These are phyloP conservation scores for Nesometra sesokonis DNA, from an alignment of 35 echinoderm and acorn worm genomes.

Conservation along the genomic window DNA sequence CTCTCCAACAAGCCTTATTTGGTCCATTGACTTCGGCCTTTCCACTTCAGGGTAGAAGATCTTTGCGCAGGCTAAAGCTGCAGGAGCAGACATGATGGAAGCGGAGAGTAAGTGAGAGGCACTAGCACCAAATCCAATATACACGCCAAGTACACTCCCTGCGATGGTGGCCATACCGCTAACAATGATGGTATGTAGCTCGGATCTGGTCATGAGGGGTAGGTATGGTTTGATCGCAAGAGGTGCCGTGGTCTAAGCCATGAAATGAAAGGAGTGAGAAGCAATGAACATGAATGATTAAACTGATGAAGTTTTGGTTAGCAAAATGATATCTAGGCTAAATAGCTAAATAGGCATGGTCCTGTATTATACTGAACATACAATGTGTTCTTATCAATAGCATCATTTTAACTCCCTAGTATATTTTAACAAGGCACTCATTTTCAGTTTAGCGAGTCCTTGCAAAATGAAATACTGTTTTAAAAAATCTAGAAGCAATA, in stretches of 20 bases:
- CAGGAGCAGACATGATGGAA: conserved; percentile 95
- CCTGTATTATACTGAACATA: no score
- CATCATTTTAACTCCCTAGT: no score
- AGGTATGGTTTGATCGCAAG: conserved; percentile 93
- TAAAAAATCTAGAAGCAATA: no score
- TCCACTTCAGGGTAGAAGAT: conserved; percentile 70
- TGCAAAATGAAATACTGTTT: no score
- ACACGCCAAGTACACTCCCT: conserved; percentile 81
- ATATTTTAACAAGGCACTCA: no score
- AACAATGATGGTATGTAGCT: conserved; percentile 65
- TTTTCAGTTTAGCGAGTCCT: no score
- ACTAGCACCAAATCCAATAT: conserved; percentile 83
- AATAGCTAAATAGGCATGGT: no score
- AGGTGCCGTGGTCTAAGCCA: conserved; percentile 73
- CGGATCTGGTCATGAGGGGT: conserved; percentile 75
- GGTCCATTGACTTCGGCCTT: conserved; percentile 57
- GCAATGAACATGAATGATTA: neutral
- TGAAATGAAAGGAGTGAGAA: neutral
- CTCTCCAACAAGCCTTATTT: conserved; percentile 8
- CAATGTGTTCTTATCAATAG: no score
- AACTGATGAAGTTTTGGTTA: no score
- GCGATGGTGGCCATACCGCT: conserved; percentile 89
- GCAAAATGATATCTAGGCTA: no score
- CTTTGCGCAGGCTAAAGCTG: conserved; percentile 77
- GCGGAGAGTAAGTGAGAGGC: conserved; percentile 89